Percentiles rank a stretch among this genome's conserved stretches.
Evolutionary conservation across 2,113 vertebrate species (phyloP).

Genomic region (Protobothrops mucrosquamatus): DNA sequence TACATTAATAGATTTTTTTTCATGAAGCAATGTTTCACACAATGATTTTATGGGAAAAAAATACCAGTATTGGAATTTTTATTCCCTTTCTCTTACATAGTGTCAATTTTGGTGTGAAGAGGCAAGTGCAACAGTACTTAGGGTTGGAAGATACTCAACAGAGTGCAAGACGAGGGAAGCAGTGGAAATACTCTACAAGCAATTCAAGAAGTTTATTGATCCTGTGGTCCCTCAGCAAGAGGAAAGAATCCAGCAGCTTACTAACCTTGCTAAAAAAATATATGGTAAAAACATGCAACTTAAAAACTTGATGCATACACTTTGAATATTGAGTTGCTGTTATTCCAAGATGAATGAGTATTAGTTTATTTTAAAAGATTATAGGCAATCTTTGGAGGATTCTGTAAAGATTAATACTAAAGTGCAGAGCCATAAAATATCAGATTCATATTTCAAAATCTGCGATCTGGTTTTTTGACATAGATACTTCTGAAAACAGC

Average conservation of each 20-base stretch:
- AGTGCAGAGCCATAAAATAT: not conserved
- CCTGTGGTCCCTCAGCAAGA: conserved; percentile 86
- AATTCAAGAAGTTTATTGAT: conserved; percentile 87
- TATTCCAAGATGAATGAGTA: not conserved
- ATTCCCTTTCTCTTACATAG: conserved; percentile 62
- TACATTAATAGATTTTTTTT: not conserved
- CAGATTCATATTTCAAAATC: not conserved
- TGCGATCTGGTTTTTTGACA: not conserved
- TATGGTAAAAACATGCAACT: conserved; percentile 74
- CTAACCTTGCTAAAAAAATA: conserved; percentile 74
- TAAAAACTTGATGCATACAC: not conserved
- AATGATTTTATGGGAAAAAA: not conserved
- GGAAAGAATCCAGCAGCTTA: conserved; percentile 80
- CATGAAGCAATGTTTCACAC: not conserved
- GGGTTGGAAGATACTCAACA: conserved; percentile 82
- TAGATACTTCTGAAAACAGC: not conserved
- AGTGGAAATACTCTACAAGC: conserved; percentile 78
- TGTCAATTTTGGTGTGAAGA: conserved; percentile 90
- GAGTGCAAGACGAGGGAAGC: conserved; percentile 83
- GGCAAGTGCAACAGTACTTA: conserved; percentile 79
- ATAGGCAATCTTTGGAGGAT: not conserved
- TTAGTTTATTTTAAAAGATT: not conserved
- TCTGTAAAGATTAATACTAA: not conserved
- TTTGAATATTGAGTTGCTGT: not conserved
- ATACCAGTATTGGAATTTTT: not conserved